Evolutionary conservation across 2,113 vertebrate species (phyloP).

Genomic region (Pygoscelis adeliae): DNA sequence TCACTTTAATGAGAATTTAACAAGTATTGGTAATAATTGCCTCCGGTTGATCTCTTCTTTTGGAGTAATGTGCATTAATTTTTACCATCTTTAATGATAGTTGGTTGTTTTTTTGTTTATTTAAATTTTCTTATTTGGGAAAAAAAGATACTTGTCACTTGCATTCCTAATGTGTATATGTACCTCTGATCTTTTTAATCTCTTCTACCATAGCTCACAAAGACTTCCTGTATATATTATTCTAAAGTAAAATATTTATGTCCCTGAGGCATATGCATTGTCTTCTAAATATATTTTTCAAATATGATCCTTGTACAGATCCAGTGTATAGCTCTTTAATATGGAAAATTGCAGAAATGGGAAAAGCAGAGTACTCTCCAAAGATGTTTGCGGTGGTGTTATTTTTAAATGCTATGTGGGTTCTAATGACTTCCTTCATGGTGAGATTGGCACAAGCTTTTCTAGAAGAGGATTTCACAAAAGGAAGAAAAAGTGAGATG

Average conservation of each 20-base stretch:
- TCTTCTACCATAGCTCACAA: background rate
- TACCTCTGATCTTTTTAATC: background rate
- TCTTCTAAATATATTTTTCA: background rate
- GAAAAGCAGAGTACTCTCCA: background rate
- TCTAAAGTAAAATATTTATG: background rate
- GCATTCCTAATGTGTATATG: background rate
- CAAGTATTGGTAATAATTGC: background rate
- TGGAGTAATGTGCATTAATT: background rate
- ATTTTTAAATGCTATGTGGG: background rate
- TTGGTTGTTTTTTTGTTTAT: background rate
- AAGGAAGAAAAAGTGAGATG: rapidly evolving
- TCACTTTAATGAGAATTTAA: background rate
- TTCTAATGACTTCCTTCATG: background rate
- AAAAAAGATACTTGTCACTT: background rate
- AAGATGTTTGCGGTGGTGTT: background rate
- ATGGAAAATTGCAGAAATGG: background rate
- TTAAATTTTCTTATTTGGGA: background rate
- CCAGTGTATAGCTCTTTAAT: background rate
- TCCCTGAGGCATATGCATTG: background rate
- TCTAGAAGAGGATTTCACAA: background rate
- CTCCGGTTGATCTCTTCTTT: background rate
- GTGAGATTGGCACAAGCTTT: background rate
- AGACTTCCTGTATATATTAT: background rate
- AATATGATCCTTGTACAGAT: background rate
- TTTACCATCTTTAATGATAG: background rate